A percentile compares a stretch with the other conserved stretches of the same genome.
Evolutionary conservation across 2,113 vertebrate genomes (phyloP).

Genomic region (Romanogobio albipinnatus): DNA sequence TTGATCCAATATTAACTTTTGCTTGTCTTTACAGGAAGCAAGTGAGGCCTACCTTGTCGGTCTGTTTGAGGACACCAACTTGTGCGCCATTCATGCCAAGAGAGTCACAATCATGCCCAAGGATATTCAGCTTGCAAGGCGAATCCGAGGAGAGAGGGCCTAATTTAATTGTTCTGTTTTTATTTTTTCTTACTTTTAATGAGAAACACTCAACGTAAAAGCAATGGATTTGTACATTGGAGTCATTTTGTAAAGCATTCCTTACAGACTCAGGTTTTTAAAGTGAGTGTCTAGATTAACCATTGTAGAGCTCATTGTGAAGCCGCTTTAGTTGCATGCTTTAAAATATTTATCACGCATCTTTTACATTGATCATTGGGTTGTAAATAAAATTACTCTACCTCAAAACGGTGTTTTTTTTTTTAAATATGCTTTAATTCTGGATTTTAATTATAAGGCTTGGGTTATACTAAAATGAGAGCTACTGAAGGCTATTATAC

Average conservation of each 20-base stretch:
- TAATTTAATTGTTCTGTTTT: slow-evolving; percentile 62
- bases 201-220: slow-evolving; percentile 48
- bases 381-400: slow-evolving; percentile 68
- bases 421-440: no score
- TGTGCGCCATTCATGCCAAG: slow-evolving; percentile 82
- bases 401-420: slow-evolving; percentile 38
- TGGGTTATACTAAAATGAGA: background rate
- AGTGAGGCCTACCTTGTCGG: slow-evolving; percentile 82
- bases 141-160: slow-evolving; percentile 83
- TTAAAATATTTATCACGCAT: slow-evolving; percentile 47
- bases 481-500: background rate
- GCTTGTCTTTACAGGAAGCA: slow-evolving; percentile 69
- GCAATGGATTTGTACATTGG: slow-evolving; percentile 56
- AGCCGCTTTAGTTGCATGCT: slow-evolving; percentile 54
- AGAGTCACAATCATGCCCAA: slow-evolving; percentile 85
- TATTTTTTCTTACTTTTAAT: slow-evolving; percentile 21
- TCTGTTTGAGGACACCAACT: slow-evolving; percentile 82
- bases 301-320: slow-evolving; percentile 52
- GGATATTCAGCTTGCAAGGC: slow-evolving; percentile 84
- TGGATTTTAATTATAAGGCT: background rate
- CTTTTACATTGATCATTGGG: slow-evolving; percentile 60
- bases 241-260: slow-evolving; percentile 59
- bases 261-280: slow-evolving; percentile 59
- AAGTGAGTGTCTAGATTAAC: slow-evolving; percentile 51
- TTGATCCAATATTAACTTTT: background rate